Percentiles rank a stretch among this genome's conserved stretches.
These are phyloP conservation scores for Phylloscopus whistleri DNA, from an alignment of 2,113 vertebrate genomes.

Conservation along the genomic window DNA sequence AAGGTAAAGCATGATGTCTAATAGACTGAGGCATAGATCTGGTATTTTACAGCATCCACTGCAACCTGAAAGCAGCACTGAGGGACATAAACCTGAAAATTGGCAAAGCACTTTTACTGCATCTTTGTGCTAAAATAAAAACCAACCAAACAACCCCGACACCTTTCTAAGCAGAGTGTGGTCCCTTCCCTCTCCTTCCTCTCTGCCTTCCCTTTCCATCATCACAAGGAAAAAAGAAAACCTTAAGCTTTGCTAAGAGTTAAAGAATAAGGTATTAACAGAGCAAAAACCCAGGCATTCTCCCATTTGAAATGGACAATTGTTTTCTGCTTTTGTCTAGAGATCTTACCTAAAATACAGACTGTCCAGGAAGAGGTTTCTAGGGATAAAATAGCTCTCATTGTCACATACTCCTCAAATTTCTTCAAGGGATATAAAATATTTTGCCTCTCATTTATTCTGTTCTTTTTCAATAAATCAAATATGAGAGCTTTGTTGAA, in stretches of 20 bases:
- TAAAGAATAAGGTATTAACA: not conserved
- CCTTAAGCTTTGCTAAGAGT: not conserved
- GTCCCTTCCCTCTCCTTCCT: not conserved
- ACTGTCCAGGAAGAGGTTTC: not conserved
- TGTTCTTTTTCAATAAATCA: not conserved
- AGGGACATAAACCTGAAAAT: conserved; percentile 22
- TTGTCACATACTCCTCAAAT: not conserved
- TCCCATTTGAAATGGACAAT: not conserved
- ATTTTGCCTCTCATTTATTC: not conserved
- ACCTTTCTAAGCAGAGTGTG: not conserved
- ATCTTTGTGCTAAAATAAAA: conserved; percentile 34
- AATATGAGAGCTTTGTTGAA: not conserved
- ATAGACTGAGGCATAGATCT: conserved; percentile 19
- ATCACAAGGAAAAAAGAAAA: not conserved
- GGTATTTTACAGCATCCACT: conserved; percentile 39
- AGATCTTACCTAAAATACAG: not conserved
- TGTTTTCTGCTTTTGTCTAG: not conserved
- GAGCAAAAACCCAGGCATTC: not conserved
- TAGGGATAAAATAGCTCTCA: not conserved
- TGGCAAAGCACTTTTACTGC: not conserved
- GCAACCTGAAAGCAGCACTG: conserved; percentile 10
- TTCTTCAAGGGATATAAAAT: not conserved
- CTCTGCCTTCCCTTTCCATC: not conserved
- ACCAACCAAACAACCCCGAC: not conserved
- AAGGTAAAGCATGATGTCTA: not conserved